Evolutionary conservation across 2,797 vertebrate species (phyloP).

Genomic region (Catamblyrhynchus diadema): DNA sequence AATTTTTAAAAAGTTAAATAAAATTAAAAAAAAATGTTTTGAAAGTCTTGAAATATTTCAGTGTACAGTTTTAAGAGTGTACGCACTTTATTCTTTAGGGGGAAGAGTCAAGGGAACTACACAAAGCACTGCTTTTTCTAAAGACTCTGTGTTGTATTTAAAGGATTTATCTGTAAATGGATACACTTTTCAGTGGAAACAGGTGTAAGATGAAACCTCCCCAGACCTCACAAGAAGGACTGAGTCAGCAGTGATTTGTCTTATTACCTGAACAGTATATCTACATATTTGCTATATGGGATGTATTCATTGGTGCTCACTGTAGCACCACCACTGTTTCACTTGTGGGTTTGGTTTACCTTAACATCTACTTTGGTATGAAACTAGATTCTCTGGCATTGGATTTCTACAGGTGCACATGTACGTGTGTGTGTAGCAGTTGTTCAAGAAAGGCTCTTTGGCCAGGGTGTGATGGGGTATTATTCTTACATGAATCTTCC

Average conservation of each 20-base stretch:
- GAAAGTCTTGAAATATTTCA: neutral
- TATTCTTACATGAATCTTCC: neutral
- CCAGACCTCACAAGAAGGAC: neutral
- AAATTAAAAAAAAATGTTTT: neutral
- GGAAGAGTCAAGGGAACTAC: neutral
- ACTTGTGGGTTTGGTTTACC: neutral
- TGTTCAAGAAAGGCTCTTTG: neutral
- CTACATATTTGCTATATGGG: neutral
- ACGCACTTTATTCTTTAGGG: neutral
- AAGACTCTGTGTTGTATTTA: neutral
- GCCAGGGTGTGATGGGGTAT: neutral
- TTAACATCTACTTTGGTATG: neutral
- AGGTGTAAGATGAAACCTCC: neutral
- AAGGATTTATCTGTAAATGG: neutral
- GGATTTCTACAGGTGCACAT: neutral
- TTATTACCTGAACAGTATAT: neutral
- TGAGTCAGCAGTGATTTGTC: neutral
- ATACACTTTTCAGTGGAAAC: neutral
- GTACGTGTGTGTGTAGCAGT: too few species aligned
- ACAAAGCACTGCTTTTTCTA: neutral
- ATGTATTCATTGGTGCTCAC: neutral
- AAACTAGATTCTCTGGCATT: neutral
- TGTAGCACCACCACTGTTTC: neutral
- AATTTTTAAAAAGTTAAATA: neutral
- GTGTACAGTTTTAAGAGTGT: neutral